Base-by-base conservation (phyloP, 2,888 invertebrate species). In the Tetheella fluctuosa region DNA sequence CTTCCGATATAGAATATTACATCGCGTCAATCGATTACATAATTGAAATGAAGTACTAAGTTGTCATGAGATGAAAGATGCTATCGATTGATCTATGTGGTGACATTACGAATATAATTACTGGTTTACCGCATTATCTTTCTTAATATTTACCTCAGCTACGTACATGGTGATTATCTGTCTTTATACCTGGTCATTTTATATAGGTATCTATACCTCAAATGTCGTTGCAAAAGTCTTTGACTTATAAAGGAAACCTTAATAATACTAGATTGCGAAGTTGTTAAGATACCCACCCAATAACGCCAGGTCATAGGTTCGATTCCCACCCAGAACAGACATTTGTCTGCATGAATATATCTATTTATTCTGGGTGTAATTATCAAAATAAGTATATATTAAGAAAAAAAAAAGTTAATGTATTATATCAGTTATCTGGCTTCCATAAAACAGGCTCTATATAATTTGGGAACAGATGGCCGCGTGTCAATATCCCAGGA, bases 1-100 rank as follows among this genome's bases (percentile, higher is more conserved):
- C 76, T 80, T 78, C 71, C 77, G 73, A 80, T 78, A 74, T 71
- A 68, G 68, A 65, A 69, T 67, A 62, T 60, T 66, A 67, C 59
- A 71, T 60, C 62, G 60, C 58, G 62, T 66, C 60, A 65, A 62
- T 59, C 56, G 61, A 67, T 59, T 59, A 59, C 63, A 64, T 64
- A 69, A 75, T 74, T 72, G 69, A 74, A 76, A 64, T 52, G 60
- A 52, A 58, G 25, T 53, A 34, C 48, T 15, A 53, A n/a, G n/a
- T 25, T 8, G 2, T 34, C 2, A 34, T 30, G 30, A 17, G 28
- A 54, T 54, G 28, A 54, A 30, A 54, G 10, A 48, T 48, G 48
- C 48, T 48, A 20, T 10, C 1, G 1, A 5, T 48, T 48, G 48
- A 48, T 48, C 48, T 48, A 48, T 48, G 48, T n/a, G 48, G 20